These are phyloP conservation scores for Aplodontia rufa DNA, from an alignment of 2,113 vertebrate species.

Conservation along the genomic window DNA sequence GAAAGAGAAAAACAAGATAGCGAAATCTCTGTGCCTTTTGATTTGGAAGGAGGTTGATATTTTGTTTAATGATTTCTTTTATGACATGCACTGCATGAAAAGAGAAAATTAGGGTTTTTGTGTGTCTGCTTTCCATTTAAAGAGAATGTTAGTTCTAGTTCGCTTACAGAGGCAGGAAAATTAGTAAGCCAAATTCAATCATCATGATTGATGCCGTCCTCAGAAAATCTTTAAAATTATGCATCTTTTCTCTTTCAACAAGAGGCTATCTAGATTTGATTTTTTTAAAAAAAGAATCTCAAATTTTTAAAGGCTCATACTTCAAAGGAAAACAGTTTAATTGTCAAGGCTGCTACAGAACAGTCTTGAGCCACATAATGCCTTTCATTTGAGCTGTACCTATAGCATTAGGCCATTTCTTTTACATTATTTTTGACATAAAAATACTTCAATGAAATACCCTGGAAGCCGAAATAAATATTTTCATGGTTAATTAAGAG, in stretches of 20 bases:
- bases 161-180: constrained; percentile 19
- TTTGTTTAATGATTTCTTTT: constrained; percentile 44
- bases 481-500: constrained; percentile 22
- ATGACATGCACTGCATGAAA: neutral
- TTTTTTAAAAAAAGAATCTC: neutral
- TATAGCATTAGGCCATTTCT: neutral
- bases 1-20: neutral
- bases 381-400: neutral
- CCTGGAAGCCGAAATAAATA: neutral
- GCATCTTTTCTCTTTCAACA: constrained; percentile 34
- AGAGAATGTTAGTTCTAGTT: constrained; percentile 37
- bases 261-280: neutral
- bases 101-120: neutral
- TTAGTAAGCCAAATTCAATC: constrained; percentile 23
- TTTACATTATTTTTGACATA: neutral
- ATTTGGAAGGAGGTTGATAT: constrained; percentile 25
- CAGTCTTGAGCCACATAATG: neutral
- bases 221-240: constrained; percentile 32
- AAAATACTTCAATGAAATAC: neutral
- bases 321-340: constrained; percentile 22
- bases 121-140: constrained; percentile 21
- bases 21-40: neutral
- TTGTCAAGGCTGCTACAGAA: neutral
- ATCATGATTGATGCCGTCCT: constrained; percentile 15
- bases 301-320: constrained; percentile 20